phyloP scores from a whole-genome alignment of 2,888 invertebrate species.

The Steromphala cineraria region DNA sequence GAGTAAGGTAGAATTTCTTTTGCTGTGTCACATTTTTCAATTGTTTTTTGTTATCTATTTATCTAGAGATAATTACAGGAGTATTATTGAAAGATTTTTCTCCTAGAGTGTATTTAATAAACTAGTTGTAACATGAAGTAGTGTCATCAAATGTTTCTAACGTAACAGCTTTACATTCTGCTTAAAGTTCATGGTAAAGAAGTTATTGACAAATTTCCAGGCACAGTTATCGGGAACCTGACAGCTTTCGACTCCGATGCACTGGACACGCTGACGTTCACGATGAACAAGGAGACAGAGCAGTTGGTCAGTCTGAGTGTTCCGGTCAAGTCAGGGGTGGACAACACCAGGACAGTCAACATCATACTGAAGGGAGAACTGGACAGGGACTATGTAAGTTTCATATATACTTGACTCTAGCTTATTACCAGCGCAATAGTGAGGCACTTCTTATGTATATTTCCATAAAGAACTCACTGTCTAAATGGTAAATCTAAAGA shows the following conservation, averaged over 20 bases:
- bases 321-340: constrained; percentile 35
- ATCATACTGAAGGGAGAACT: constrained; percentile 54
- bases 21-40: too few relatives aligned
- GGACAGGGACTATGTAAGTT: constrained; percentile 61
- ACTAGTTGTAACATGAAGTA: too few relatives aligned
- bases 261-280: constrained; percentile 50
- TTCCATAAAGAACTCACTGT: too few relatives aligned
- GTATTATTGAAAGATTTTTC: neutral
- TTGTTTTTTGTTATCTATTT: too few relatives aligned
- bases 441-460: too few relatives aligned
- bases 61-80: too few relatives aligned
- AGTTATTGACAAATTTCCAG: constrained; percentile 37
- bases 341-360: constrained; percentile 50
- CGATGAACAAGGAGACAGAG: constrained; percentile 39
- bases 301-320: constrained; percentile 48
- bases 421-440: too few relatives aligned
- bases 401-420: neutral
- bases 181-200: too few relatives aligned
- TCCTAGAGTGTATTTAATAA: neutral
- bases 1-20: too few relatives aligned
- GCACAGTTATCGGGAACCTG: constrained; percentile 51
- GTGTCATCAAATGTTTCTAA: too few relatives aligned
- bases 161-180: too few relatives aligned
- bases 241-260: constrained; percentile 61
- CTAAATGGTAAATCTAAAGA: too few relatives aligned